phyloP scores from a whole-genome alignment of 2,888 invertebrate genomes.

The Agrilus mali region DNA sequence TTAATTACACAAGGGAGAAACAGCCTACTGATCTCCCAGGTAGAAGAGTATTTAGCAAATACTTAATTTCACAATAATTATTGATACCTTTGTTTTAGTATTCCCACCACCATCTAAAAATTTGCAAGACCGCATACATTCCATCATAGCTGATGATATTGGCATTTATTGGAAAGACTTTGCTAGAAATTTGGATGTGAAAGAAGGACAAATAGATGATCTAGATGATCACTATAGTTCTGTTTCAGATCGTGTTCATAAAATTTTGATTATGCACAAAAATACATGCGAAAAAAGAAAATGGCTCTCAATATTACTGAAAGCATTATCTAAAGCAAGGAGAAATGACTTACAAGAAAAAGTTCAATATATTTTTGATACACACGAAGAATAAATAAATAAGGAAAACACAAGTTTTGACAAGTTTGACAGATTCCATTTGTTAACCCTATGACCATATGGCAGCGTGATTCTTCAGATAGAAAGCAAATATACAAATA shows the following conservation, averaged over 20 bases:
- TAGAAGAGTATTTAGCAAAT: too few species aligned
- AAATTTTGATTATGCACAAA: constrained; percentile 18
- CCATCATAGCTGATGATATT: constrained; percentile 18
- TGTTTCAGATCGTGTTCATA: constrained; percentile 14
- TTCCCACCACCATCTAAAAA: neutral
- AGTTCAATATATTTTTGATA: constrained; percentile 8
- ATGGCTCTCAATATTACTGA: constrained; percentile 17
- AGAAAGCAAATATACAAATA: too few species aligned
- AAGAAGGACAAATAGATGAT: constrained; percentile 24
- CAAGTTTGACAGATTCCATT: too few species aligned
- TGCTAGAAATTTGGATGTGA: constrained; percentile 20
- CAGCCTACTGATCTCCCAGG: too few species aligned
- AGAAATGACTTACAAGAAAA: constrained; percentile 19
- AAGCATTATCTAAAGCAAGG: constrained; percentile 20
- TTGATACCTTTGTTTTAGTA: constrained; percentile 5
- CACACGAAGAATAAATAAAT: too few species aligned
- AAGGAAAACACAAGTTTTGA: too few species aligned
- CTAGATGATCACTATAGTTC: constrained; percentile 14
- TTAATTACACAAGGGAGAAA: too few species aligned
- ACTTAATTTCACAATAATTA: too few species aligned
- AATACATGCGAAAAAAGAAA: constrained; percentile 13
- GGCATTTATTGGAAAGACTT: constrained; percentile 26
- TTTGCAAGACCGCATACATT: constrained; percentile 8
- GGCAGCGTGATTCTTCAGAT: too few species aligned
- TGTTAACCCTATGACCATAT: too few species aligned